Percentiles rank a stretch among this genome's conserved stretches.
Evolutionary conservation across 2,888 invertebrate species (phyloP).

Genomic region (Caenorhabditis virilis): DNA sequence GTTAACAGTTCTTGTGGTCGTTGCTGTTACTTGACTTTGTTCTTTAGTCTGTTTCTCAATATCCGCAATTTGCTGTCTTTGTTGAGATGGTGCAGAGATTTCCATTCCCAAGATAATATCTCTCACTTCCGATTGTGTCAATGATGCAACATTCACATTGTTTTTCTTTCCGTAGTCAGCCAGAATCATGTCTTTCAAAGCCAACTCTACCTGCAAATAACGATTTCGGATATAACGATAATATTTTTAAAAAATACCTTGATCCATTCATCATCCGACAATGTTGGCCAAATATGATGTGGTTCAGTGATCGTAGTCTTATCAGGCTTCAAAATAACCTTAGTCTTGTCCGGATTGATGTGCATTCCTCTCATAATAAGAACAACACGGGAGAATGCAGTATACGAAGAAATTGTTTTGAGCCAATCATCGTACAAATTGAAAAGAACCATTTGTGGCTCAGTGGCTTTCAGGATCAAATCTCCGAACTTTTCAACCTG

Average conservation of each 20-base stretch:
- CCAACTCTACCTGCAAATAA: conserved; percentile 93
- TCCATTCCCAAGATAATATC: conserved; percentile 99
- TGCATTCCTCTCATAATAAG: conserved; percentile 93
- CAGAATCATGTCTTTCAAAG: conserved; percentile 94
- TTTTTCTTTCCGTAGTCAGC: conserved; percentile 99
- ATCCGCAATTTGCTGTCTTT: conserved; percentile 98
- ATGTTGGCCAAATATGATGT: conserved; percentile 98
- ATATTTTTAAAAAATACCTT: too few relatives aligned
- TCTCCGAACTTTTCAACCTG: conserved; percentile 99
- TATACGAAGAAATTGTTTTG: conserved; percentile 97
- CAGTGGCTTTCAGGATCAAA: conserved; percentile 95
- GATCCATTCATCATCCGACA: conserved; percentile 98
- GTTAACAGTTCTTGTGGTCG: conserved; percentile 96
- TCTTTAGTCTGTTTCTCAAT: conserved; percentile 99
- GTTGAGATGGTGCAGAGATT: conserved; percentile 97
- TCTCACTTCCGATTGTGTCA: conserved; percentile 95
- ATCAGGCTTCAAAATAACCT: conserved; percentile 96
- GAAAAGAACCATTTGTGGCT: conserved; percentile 99
- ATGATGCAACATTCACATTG: conserved; percentile 96
- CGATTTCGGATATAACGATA: too few relatives aligned
- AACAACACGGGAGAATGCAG: conserved; percentile 95
- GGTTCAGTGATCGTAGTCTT: conserved; percentile 98
- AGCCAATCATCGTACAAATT: conserved; percentile 99
- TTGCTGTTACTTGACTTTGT: conserved; percentile 86
- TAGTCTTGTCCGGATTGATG: conserved; percentile 97